Percentiles rank a stretch among this genome's conserved stretches.
Evolutionary conservation across 2,113 vertebrate species (phyloP).

Genomic region (Entomyzon cyanotis): DNA sequence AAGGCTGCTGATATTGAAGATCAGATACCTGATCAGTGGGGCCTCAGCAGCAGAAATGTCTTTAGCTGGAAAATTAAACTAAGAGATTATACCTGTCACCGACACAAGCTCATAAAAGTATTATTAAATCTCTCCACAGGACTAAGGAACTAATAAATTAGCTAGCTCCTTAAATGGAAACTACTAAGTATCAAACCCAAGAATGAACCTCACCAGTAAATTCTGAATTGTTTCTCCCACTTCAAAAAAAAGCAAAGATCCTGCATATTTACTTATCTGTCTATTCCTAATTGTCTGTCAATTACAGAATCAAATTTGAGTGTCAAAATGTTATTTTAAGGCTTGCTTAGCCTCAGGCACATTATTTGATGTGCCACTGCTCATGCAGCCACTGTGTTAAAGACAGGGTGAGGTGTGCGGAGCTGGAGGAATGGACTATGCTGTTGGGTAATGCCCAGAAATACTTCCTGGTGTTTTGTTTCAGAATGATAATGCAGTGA

Average conservation of each 20-base stretch:
- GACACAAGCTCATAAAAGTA: not conserved
- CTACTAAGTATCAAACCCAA: not conserved
- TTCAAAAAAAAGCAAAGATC: not conserved
- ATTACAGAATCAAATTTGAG: not conserved
- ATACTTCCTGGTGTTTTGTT: not conserved
- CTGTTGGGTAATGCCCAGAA: not conserved
- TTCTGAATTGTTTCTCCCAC: not conserved
- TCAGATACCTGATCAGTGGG: not conserved
- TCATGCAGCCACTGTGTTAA: not conserved
- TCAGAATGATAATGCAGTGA: not conserved
- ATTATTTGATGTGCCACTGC: not conserved
- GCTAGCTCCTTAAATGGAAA: not conserved
- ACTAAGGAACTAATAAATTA: not conserved
- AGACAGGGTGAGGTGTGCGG: not conserved
- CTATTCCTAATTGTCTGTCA: not conserved
- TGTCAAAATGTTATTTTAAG: not conserved
- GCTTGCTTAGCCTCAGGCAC: not conserved
- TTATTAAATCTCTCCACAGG: conserved; percentile 1
- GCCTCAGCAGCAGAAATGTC: not conserved
- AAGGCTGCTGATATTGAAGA: not conserved
- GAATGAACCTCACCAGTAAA: not conserved
- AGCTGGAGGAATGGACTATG: not conserved
- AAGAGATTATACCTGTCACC: not conserved
- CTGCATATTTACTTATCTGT: not conserved
- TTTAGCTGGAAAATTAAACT: not conserved